phyloP scores from a whole-genome alignment of 1,140 invertebrate genomes.

The Planococcus citri region DNA sequence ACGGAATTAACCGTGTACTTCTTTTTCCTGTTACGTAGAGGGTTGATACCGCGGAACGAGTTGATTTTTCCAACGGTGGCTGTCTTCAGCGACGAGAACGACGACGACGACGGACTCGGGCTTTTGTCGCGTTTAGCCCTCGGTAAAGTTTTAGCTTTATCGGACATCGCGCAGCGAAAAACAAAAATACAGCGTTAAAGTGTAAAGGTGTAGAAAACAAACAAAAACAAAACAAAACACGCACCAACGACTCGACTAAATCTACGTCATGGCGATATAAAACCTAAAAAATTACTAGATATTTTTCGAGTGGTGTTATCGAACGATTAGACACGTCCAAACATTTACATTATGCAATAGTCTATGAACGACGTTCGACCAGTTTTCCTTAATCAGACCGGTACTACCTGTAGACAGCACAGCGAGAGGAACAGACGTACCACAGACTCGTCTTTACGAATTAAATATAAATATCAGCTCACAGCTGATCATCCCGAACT shows the following conservation, averaged over 20 bases:
- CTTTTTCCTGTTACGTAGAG: not conserved
- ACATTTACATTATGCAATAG: not conserved
- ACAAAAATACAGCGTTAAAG: too few species aligned
- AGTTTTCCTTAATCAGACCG: not conserved
- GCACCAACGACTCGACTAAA: too few species aligned
- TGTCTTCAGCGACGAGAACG: not conserved
- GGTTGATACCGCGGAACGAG: not conserved
- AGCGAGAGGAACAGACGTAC: not conserved
- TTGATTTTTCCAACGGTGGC: too few species aligned
- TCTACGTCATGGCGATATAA: too few species aligned
- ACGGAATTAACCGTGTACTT: too few species aligned
- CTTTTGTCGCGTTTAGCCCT: not conserved
- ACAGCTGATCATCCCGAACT: not conserved
- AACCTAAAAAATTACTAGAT: too few species aligned
- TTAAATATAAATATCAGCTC: too few species aligned
- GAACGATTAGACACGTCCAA: not conserved
- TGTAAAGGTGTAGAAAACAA: too few species aligned
- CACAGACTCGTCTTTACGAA: not conserved
- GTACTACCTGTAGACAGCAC: not conserved
- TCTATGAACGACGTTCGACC: not conserved
- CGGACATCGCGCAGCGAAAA: not conserved
- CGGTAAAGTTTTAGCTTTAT: not conserved
- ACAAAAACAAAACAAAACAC: too few species aligned
- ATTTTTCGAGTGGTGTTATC: not conserved
- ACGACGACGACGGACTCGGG: not conserved